Evolutionary conservation across 2,888 invertebrate genomes (phyloP).

Genomic region (Junonia oenone): DNA sequence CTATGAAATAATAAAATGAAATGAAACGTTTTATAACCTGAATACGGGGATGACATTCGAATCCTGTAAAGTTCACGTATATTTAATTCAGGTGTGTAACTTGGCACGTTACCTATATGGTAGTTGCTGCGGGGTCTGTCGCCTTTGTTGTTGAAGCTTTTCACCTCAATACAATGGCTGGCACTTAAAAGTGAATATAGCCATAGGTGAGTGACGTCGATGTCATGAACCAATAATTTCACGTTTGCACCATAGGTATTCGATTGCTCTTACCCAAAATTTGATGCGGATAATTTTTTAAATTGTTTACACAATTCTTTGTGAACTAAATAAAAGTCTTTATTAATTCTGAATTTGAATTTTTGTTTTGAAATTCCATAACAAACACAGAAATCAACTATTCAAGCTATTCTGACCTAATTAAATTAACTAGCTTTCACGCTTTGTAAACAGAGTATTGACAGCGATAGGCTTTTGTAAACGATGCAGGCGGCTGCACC

Average conservation of each 20-base stretch:
- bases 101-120: conserved; percentile 22
- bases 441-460: conserved; percentile 5
- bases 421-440: conserved; percentile 8
- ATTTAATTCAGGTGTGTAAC: conserved; percentile 5
- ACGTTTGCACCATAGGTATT: neutral
- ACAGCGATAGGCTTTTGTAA: conserved; percentile 38
- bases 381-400: neutral
- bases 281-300: neutral
- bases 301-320: neutral
- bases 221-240: conserved; percentile 12
- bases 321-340: neutral
- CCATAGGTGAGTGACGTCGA: conserved; percentile 23
- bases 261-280: neutral
- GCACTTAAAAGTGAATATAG: conserved; percentile 41
- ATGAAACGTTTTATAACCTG: neutral
- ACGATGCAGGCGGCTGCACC: conserved; percentile 67
- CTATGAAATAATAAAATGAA: neutral
- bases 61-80: conserved; percentile 5
- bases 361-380: neutral
- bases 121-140: conserved; percentile 27
- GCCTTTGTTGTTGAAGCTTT: conserved; percentile 49
- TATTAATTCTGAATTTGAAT: neutral
- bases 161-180: conserved; percentile 54
- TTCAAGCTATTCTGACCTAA: conserved; percentile 17
- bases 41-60: neutral